These are phyloP conservation scores for Crenichthys baileyi DNA, from an alignment of 2,797 vertebrate species.

Conservation along the genomic window DNA sequence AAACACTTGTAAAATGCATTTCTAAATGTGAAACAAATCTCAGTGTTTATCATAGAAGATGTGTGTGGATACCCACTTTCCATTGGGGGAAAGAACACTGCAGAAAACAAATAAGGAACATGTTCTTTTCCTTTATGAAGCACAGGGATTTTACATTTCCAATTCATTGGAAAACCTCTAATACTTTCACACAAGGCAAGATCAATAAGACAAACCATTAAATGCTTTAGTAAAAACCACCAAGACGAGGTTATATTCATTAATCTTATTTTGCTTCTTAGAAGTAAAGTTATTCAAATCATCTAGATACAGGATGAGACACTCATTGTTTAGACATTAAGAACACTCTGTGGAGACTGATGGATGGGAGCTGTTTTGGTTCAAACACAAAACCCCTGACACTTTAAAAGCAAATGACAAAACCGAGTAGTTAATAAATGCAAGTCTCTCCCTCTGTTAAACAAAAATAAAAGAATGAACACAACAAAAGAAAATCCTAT, in stretches of 20 bases:
- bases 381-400: constrained; percentile 56
- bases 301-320: constrained; percentile 59
- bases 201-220: constrained; percentile 74
- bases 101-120: constrained; percentile 25
- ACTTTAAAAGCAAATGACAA: constrained; percentile 41
- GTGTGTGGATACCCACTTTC: neutral
- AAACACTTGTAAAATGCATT: constrained; percentile 10
- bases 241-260: constrained; percentile 75
- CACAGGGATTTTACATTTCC: constrained; percentile 50
- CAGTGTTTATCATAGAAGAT: constrained; percentile 14
- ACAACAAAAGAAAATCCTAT: constrained; percentile 32
- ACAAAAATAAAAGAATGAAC: constrained; percentile 17
- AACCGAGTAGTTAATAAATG: constrained; percentile 32
- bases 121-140: constrained; percentile 37
- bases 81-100: neutral
- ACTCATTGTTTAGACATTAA: constrained; percentile 44
- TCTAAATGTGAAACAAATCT: neutral
- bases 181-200: constrained; percentile 60
- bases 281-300: constrained; percentile 67
- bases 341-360: constrained; percentile 48
- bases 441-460: constrained; percentile 31
- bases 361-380: constrained; percentile 60
- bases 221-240: constrained; percentile 68
- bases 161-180: constrained; percentile 45
- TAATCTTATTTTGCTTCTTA: constrained; percentile 65